Evolutionary conservation across 2,888 invertebrate species (phyloP).

Genomic region (Cephus nigrinus): DNA sequence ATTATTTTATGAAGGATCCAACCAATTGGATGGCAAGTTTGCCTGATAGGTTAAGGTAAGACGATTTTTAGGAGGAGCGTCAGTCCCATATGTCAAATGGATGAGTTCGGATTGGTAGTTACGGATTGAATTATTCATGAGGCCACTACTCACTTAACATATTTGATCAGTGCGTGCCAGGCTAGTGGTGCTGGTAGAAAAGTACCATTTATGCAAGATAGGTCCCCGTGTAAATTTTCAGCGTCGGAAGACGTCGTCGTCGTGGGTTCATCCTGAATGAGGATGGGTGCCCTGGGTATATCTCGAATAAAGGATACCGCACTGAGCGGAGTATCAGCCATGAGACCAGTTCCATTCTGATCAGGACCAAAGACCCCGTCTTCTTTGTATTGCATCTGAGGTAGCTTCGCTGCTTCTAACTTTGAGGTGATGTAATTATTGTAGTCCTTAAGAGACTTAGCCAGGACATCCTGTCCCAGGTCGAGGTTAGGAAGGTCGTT

Average conservation of each 20-base stretch:
- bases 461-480: slow-evolving; percentile 55
- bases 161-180: slow-evolving; percentile 61
- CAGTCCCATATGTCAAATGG: background rate
- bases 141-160: slow-evolving; percentile 59
- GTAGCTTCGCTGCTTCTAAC: background rate
- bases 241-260: slow-evolving; percentile 5
- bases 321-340: background rate
- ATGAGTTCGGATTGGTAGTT: background rate
- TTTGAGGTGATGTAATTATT: slow-evolving; percentile 52
- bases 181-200: slow-evolving; percentile 59
- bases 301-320: background rate
- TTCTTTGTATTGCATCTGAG: background rate
- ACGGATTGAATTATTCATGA: slow-evolving; percentile 47
- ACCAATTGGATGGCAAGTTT: background rate
- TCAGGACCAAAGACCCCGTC: background rate
- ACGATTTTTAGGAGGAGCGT: background rate
- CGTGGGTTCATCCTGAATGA: background rate
- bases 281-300: background rate
- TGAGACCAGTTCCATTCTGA: background rate
- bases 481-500: slow-evolving; percentile 57
- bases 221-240: slow-evolving; percentile 45
- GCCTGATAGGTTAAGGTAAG: background rate
- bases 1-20: background rate
- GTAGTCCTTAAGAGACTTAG: slow-evolving; percentile 53
- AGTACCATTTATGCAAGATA: slow-evolving; percentile 61